phyloP scores from a whole-genome alignment of 2,888 invertebrate species.

The Alloscopus bannaensis region DNA sequence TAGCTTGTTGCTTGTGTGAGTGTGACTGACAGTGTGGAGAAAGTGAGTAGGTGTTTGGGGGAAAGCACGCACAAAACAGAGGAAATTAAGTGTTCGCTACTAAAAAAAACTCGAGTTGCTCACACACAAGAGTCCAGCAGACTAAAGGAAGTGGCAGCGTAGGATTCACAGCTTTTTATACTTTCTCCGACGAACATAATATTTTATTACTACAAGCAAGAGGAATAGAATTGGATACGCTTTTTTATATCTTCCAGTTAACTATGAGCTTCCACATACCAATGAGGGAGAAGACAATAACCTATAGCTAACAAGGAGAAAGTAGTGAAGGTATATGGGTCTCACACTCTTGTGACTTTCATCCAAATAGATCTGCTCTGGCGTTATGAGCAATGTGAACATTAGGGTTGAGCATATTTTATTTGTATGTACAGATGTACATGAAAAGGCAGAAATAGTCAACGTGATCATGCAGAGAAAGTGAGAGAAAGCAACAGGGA shows the following conservation, averaged over 20 bases:
- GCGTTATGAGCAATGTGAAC: too few relatives aligned
- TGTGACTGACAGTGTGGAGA: too few relatives aligned
- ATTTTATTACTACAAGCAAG: not conserved
- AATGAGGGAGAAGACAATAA: not conserved
- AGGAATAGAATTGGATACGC: slow-evolving; percentile 25
- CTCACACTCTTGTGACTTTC: too few relatives aligned
- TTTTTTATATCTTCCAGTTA: not conserved
- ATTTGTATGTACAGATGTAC: too few relatives aligned
- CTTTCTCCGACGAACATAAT: slow-evolving; percentile 7
- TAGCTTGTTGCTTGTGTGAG: too few relatives aligned
- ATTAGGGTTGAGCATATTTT: too few relatives aligned
- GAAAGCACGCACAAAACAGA: slow-evolving; percentile 1
- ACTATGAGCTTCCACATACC: not conserved
- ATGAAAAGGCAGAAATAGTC: too few relatives aligned
- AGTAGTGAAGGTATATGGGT: not conserved
- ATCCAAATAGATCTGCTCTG: too few relatives aligned
- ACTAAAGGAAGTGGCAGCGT: slow-evolving; percentile 37
- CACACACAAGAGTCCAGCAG: slow-evolving; percentile 37
- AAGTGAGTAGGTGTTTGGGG: too few relatives aligned
- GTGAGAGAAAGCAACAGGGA: too few relatives aligned
- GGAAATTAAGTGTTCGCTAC: slow-evolving; percentile 9
- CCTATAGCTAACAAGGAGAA: not conserved
- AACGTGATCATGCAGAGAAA: too few relatives aligned
- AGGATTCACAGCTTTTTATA: slow-evolving; percentile 49
- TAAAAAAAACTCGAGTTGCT: slow-evolving; percentile 9